Conservation (phyloP, 2,888 invertebrate species). For the Nomada ferruginata region DNA sequence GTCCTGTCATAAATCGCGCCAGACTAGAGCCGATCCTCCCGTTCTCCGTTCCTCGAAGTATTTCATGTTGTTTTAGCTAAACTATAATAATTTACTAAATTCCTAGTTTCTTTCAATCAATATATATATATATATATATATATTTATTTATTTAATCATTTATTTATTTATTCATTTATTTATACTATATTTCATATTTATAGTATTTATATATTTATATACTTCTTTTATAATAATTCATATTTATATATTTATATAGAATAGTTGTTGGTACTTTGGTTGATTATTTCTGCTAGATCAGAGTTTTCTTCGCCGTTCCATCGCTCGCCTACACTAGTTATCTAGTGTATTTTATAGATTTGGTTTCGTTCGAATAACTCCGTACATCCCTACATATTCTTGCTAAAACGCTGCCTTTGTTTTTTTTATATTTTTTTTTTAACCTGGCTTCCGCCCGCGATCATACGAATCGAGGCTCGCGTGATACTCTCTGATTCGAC, state of each 20-base stretch:
- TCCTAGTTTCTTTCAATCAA: slow-evolving; percentile 81
- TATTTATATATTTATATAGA: slow-evolving; percentile 73
- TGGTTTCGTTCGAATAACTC: slow-evolving; percentile 40
- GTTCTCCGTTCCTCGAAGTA: slow-evolving; percentile 51
- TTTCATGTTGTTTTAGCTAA: slow-evolving; percentile 76
- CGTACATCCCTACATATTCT: slow-evolving; percentile 7
- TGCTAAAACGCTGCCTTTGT: slow-evolving; percentile 20
- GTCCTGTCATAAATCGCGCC: slow-evolving; percentile 55
- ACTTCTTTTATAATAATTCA: slow-evolving; percentile 68
- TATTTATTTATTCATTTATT: slow-evolving; percentile 67
- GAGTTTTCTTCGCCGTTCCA: slow-evolving; percentile 78
- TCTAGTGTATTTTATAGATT: slow-evolving; percentile 32
- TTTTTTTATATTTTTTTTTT: neutral
- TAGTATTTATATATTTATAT: slow-evolving; percentile 77
- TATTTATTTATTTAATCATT: slow-evolving; percentile 77
- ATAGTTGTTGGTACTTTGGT: slow-evolving; percentile 89
- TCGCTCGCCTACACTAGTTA: slow-evolving; percentile 70
- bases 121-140: slow-evolving; percentile 87
- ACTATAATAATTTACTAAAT: slow-evolving; percentile 81
- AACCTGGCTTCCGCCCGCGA: slow-evolving; percentile 30
- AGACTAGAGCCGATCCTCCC: slow-evolving; percentile 62
- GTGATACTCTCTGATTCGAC: slow-evolving; percentile 46
- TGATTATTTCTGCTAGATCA: slow-evolving; percentile 88
- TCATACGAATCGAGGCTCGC: slow-evolving; percentile 46
- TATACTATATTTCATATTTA: slow-evolving; percentile 78